phyloP scores from a whole-genome alignment of 1,140 invertebrate genomes.

The Augochlora pura region DNA sequence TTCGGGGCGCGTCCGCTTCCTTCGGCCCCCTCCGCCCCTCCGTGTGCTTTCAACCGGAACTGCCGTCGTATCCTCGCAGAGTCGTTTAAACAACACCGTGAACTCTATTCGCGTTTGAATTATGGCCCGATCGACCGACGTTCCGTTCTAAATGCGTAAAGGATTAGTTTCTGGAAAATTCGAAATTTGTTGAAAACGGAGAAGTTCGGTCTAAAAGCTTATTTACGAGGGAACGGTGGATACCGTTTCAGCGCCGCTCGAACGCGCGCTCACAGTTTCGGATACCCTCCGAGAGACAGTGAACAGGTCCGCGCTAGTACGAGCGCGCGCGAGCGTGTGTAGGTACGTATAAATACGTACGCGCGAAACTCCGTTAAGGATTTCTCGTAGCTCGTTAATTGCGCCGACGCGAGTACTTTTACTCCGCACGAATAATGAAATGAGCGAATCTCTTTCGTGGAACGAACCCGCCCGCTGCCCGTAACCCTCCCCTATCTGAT shows the following conservation, averaged over 20 bases:
- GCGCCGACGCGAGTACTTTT: constrained; percentile 30
- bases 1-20: not conserved
- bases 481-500: not conserved
- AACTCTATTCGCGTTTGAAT: too few relatives aligned
- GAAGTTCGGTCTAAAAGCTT: not conserved
- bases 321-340: not conserved
- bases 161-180: too few relatives aligned
- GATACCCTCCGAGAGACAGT: not conserved
- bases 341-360: not conserved
- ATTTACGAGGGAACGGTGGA: not conserved
- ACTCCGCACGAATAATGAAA: constrained; percentile 31
- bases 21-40: too few relatives aligned
- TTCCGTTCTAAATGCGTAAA: too few relatives aligned
- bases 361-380: constrained; percentile 14
- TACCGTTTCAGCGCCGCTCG: not conserved
- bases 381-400: constrained; percentile 33
- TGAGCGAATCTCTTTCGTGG: constrained; percentile 13
- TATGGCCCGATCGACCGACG: too few relatives aligned
- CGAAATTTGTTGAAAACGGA: too few relatives aligned
- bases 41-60: too few relatives aligned
- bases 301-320: too few relatives aligned
- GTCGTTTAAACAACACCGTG: too few relatives aligned
- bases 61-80: too few relatives aligned
- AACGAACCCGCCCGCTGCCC: not conserved
- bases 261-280: not conserved